Conservation (phyloP, 2,888 invertebrate genomes). For the Drosophila bunnanda region DNA sequence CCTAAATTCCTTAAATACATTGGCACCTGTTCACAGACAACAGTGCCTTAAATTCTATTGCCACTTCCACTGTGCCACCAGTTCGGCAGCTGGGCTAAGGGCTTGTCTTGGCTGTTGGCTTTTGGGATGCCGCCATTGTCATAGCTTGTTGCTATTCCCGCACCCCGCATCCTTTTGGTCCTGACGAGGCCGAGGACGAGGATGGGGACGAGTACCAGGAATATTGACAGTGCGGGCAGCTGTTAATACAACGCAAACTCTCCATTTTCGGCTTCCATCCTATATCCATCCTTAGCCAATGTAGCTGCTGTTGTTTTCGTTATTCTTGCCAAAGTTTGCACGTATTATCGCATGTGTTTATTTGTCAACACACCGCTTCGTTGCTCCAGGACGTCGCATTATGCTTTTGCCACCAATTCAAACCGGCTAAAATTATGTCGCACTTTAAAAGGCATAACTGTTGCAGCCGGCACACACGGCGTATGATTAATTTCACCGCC, state of each 20-base stretch:
- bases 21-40: too few relatives aligned
- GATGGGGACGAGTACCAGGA: too few relatives aligned
- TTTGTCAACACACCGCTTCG: constrained; percentile 61
- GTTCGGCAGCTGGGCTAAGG: constrained; percentile 9
- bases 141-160: constrained; percentile 48
- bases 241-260: constrained; percentile 51
- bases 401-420: constrained; percentile 7
- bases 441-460: constrained; percentile 34
- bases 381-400: neutral
- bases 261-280: constrained; percentile 34
- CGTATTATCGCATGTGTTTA: constrained; percentile 75
- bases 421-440: neutral
- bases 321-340: constrained; percentile 63
- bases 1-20: neutral
- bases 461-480: constrained; percentile 53
- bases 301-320: constrained; percentile 30
- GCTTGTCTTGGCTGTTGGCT: constrained; percentile 36
- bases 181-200: too few relatives aligned
- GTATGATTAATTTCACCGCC: constrained; percentile 68
- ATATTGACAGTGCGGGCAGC: constrained; percentile 68
- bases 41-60: neutral
- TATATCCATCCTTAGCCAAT: constrained; percentile 14
- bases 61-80: constrained; percentile 6
- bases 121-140: constrained; percentile 34
- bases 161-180: constrained; percentile 13